Base-by-base conservation (phyloP, 1,140 invertebrate species). In the Hesperophylax magnus region DNA sequence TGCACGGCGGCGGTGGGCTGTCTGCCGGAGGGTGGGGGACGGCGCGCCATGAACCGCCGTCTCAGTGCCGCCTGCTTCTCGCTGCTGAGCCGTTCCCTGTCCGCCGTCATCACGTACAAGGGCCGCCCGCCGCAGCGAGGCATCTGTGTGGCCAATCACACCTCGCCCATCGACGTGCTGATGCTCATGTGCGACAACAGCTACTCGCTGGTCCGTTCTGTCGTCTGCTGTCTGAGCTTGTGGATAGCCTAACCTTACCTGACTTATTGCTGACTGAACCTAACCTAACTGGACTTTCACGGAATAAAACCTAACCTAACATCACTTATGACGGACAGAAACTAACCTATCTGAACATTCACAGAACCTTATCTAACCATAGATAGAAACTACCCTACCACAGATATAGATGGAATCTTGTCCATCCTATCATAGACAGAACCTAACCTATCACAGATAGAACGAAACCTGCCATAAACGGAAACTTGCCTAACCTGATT, bases 81-180 rank as follows among this genome's bases (percentile, higher is more conserved):
- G 84, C 92, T 98, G 83, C 91, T 98, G 67, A 96, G 96, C 60
- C 94, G 96, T 67, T 95, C 96, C 39, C 92, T 98, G 71, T 97
- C 96, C 8, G 94, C 96, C 54, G 96, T 98, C 82, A 95, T 98
- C 80, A 96, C 92, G 22, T 98, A 98, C 90, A 97, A 98, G 89
- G 96, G 97, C 87, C 88, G 91, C 61, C 93, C 96, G 86, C 96
- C 97, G 88, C 92, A 92, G 82, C 96, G 97, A 31, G 97, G 98
- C 47, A 99, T 99, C 85, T 99, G 98, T 91, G 98, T 99, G 20
- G 98, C 99, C 67, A 99, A 99, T 92, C 99, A 99, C 89, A 99
- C 99, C 0, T 99, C 98, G 78, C 99, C 98, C 1, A 98, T 99
- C 83, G 98, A 99, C 90, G 98, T 98, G 58, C 92, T 99, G 78